Percentiles rank a stretch among this genome's conserved stretches.
Evolutionary conservation across 2,888 invertebrate genomes (phyloP).

Genomic region (Atethmia centrago): DNA sequence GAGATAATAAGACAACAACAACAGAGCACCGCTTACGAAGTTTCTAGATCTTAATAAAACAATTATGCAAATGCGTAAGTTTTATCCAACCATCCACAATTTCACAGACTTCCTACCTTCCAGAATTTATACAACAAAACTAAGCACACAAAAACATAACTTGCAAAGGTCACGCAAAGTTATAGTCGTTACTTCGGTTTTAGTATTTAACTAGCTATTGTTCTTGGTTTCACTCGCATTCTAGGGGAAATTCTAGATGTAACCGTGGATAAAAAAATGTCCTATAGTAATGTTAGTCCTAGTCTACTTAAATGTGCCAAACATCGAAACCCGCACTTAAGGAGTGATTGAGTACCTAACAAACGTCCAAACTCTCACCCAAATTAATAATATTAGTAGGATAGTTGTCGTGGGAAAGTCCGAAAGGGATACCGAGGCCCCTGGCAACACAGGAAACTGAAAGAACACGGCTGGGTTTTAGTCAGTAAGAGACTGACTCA

Average conservation of each 20-base stretch:
- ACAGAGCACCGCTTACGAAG: slow-evolving; percentile 1
- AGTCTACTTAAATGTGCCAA: background rate
- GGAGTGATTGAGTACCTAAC: too few species aligned
- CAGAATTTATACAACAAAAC: slow-evolving; percentile 12
- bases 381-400: background rate
- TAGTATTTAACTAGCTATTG: background rate
- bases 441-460: too few species aligned
- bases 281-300: background rate
- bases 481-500: too few species aligned
- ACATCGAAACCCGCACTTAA: background rate
- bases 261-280: background rate
- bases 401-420: too few species aligned
- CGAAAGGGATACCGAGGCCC: too few species aligned
- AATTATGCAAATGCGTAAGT: slow-evolving; percentile 22
- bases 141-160: slow-evolving; percentile 27
- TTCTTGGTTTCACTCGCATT: background rate
- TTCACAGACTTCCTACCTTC: slow-evolving; percentile 1
- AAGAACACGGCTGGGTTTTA: too few species aligned
- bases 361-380: background rate
- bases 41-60: slow-evolving; percentile 20
- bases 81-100: slow-evolving; percentile 9
- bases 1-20: background rate
- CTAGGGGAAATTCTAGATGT: background rate
- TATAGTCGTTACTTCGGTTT: slow-evolving; percentile 1
- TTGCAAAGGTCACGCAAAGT: slow-evolving; percentile 21